Evolutionary conservation across 1,140 invertebrate genomes (phyloP), one percentile per base, ranked within the genome.

Genomic region (Micrasema minimum): DNA sequence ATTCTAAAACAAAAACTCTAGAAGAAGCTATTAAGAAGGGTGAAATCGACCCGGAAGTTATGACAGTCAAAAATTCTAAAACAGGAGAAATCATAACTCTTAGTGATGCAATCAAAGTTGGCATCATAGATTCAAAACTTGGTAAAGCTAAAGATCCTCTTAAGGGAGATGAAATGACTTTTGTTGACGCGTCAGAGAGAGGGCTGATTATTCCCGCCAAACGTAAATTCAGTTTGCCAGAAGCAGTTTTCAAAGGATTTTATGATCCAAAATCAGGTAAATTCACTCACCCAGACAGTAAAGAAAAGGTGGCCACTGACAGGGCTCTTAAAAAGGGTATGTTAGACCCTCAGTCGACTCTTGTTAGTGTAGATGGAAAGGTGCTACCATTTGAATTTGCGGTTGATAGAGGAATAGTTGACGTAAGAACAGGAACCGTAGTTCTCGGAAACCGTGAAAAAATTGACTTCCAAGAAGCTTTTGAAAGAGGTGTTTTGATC

Each of bases 191-290:
- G 9, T 85, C 93, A 4, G 90, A 94, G 75, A 86, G 90, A 62
- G 93, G 94, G 38, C 79, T 96, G n/a, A 87, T 96, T 66, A 85
- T 95, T 6, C 91, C 92, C 4, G 90, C 91, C 38, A 93, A 94
- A 81, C 88, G 89, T 26, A 92, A 92, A 79, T 89, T 94, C 74
- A 93, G 93, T 41, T 83, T 97, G 12, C 91, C 93, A 0, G 93
- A 96, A 80, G 93, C 93, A 0, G 88, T 96, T 7, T 92, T 92
- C 76, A 92, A 93, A 83, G 93, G 94, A n/a, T 89, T 92, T 62
- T 93, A 94, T 75, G 89, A 91, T 80, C 88, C 90, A 0, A 86
- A 88, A 64, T 90, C 89, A 10, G 92, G 92, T 18, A 88, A 90
- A 72, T 90, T 93, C 76, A 87, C 88, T 7, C 88, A 88, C 79